Base-by-base conservation (phyloP, 1,140 invertebrate genomes). In the Ostrea edulis region DNA sequence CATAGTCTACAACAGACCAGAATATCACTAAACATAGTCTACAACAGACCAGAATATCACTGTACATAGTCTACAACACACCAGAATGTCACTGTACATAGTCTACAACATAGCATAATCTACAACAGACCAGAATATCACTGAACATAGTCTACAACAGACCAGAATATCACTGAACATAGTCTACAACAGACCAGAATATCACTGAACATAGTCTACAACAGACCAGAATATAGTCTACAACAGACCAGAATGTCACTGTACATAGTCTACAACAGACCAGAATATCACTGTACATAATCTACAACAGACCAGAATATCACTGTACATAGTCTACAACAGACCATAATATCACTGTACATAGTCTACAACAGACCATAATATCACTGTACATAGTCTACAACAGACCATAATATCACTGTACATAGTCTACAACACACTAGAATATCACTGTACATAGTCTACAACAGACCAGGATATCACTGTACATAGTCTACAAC, bases 21-120 rank as follows among this genome's bases (percentile, higher is more conserved):
- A 44, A 44, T 44, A 44, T 44, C 5, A 44, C 71, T n/a, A n/a
- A n/a, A n/a, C n/a, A n/a, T n/a, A n/a, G n/a, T 96, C 96, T 97
- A 92, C 20, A 92, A 90, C 29, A 54, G 62, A 91, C 86, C 87
- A 84, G 35, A 44, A 44, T 44, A 44, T 44, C 5, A 44, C 71
- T n/a, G n/a, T n/a, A n/a, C n/a, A n/a, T n/a, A n/a, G n/a, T 96
- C 96, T 97, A 92, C 20, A 92, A 90, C 29, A 54, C 55, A 91
- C 86, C 87, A 84, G 35, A 44, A 44, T 44, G 5, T 44, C 5
- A 44, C 71, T n/a, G n/a, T n/a, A n/a, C n/a, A n/a, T n/a, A n/a
- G n/a, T n/a, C n/a, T n/a, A n/a, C n/a, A n/a, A n/a, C n/a, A n/a
- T n/a, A n/a, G n/a, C n/a, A n/a, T n/a, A n/a, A n/a, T 96, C 96